These are phyloP conservation scores for Paramormyrops kingsleyae DNA, from an alignment of 2,113 vertebrate species.

Conservation along the genomic window DNA sequence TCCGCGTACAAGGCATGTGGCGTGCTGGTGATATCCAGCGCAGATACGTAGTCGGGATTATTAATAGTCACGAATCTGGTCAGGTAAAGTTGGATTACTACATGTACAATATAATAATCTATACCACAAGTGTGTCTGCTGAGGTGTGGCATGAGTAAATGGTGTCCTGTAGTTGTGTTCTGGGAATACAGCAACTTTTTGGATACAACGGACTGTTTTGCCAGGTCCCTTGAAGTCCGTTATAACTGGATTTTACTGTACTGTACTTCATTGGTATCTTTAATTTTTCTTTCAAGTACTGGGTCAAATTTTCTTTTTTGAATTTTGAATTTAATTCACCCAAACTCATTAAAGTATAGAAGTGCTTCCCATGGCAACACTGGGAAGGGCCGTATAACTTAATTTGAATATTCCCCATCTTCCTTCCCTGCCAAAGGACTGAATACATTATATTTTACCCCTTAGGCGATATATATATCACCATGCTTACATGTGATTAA, in stretches of 20 bases:
- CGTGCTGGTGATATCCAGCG: too few relatives aligned
- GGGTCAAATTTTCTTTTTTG: not conserved
- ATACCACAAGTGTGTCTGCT: too few relatives aligned
- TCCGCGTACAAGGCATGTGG: too few relatives aligned
- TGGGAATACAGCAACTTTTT: not conserved
- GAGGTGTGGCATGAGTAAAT: too few relatives aligned
- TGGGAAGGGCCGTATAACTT: not conserved
- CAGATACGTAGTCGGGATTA: too few relatives aligned
- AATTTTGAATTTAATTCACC: not conserved
- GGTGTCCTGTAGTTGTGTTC: too few relatives aligned
- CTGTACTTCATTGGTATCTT: not conserved
- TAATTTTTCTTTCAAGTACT: not conserved
- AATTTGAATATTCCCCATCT: not conserved
- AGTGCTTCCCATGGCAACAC: not conserved
- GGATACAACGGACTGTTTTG: too few relatives aligned
- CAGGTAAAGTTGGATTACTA: too few relatives aligned
- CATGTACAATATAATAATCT: too few relatives aligned
- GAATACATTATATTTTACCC: not conserved
- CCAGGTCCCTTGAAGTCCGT: too few relatives aligned
- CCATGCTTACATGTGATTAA: not conserved
- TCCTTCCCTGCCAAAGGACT: not conserved
- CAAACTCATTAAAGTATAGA: not conserved
- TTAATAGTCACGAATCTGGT: too few relatives aligned
- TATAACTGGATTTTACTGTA: too few relatives aligned
- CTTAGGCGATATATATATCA: not conserved